A percentile compares a stretch with the other conserved stretches of the same genome.
Evolutionary conservation across 2,113 vertebrate species (phyloP).

Genomic region (Pardalotus punctatus): DNA sequence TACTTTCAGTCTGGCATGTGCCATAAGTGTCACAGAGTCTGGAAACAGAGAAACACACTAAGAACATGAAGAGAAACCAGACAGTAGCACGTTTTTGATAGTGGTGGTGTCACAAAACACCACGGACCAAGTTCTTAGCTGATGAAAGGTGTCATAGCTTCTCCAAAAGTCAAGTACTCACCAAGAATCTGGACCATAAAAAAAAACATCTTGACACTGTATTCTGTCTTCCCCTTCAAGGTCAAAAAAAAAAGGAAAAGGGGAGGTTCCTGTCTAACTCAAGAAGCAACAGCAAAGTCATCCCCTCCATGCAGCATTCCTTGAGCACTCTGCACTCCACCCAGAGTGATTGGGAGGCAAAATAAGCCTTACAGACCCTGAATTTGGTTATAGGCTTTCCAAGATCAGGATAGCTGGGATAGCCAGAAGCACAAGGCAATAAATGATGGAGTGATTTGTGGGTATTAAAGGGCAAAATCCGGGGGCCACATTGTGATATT

Average conservation of each 20-base stretch:
- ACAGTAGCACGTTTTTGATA: not conserved
- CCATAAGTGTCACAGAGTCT: not conserved
- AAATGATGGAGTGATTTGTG: not conserved
- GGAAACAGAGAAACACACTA: not conserved
- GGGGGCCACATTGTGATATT: not conserved
- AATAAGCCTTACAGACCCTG: not conserved
- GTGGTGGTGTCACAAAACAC: not conserved
- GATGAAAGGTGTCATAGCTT: not conserved
- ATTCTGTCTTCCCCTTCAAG: not conserved
- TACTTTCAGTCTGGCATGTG: not conserved
- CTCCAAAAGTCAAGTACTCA: not conserved
- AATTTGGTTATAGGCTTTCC: not conserved
- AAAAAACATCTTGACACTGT: not conserved
- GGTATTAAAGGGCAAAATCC: not conserved
- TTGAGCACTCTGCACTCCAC: not conserved
- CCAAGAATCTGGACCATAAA: not conserved
- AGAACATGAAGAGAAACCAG: not conserved
- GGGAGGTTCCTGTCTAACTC: not conserved
- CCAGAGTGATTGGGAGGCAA: not conserved
- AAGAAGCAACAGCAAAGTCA: not conserved
- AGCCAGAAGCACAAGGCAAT: not conserved
- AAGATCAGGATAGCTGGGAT: not conserved
- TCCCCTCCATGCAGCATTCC: not conserved
- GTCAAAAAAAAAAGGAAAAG: not conserved
- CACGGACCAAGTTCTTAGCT: not conserved